Evolutionary conservation across 2,888 invertebrate species (phyloP).

Genomic region (Cheilosia urbana): DNA sequence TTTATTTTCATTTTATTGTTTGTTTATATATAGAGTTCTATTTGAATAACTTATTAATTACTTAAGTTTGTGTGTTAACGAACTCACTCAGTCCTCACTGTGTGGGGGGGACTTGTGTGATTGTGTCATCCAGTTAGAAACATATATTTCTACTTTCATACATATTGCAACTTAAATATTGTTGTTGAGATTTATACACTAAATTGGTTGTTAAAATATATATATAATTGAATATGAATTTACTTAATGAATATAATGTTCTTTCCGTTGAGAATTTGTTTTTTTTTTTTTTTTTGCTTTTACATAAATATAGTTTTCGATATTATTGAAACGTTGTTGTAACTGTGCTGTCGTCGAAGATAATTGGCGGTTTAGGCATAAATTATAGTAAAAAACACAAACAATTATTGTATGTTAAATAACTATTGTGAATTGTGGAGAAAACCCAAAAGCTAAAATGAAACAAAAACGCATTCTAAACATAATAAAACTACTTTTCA

Average conservation of each 20-base stretch:
- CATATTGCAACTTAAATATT: slow-evolving; percentile 75
- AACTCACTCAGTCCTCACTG: slow-evolving; percentile 57
- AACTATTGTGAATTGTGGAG: slow-evolving; percentile 3
- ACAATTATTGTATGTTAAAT: neutral
- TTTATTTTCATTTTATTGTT: slow-evolving; percentile 32
- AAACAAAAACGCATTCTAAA: slow-evolving; percentile 53
- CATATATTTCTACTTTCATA: slow-evolving; percentile 70
- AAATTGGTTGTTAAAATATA: slow-evolving; percentile 75
- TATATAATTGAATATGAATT: slow-evolving; percentile 74
- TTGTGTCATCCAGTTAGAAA: slow-evolving; percentile 70
- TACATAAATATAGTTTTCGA: slow-evolving; percentile 73
- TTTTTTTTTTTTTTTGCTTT: slow-evolving; percentile 32
- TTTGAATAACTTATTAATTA: slow-evolving; percentile 72
- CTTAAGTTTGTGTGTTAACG: slow-evolving; percentile 75
- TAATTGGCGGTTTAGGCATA: slow-evolving; percentile 61
- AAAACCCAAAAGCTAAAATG: slow-evolving; percentile 31
- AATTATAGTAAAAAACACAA: neutral
- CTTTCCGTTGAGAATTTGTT: slow-evolving; percentile 55
- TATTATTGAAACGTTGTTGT: slow-evolving; percentile 74
- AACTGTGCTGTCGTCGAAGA: slow-evolving; percentile 73
- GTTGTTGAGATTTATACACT: slow-evolving; percentile 71
- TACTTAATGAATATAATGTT: slow-evolving; percentile 67
- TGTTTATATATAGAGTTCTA: slow-evolving; percentile 64
- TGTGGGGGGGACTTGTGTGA: slow-evolving; percentile 43
- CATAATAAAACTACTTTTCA: slow-evolving; percentile 44